Evolutionary conservation across 2,113 vertebrate genomes (phyloP), one percentile per base, ranked within the genome.

Genomic region (Genyomyrus donnyi): DNA sequence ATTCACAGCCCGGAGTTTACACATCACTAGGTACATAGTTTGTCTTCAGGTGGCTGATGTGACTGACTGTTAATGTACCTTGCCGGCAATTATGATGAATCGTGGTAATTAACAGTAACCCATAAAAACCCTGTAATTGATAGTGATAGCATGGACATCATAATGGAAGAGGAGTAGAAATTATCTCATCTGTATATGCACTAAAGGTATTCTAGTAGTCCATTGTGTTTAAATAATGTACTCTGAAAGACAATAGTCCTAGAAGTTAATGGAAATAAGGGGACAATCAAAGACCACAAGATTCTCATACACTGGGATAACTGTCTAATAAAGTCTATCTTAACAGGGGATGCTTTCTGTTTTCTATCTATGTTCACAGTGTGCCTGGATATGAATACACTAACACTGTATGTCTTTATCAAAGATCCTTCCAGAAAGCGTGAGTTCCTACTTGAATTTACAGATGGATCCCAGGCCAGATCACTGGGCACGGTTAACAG

Each of bases 1-100:
- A 93, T 95, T 93, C 94, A 94, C 92, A 93, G 95, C 91, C 92
- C 93, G 93, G 94, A 93, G 90, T 91, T 90, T 93, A 95, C 93
- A 91, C 92, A 92, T 70, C 24, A 85, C 66, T 89, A 90, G 80
- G 66, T 85, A 89, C 88, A 91, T 90, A 88, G 87, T 91, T 88
- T 91, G 9, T 77, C 87, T 91, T 89, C 85, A 87, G 24, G 49
- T 10, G 85, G 15, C 89, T 49, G 90, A 89, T 88, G 45, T 90
- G 24, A 89, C 94, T 89, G 91, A 93, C 94, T 89, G 95, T 94
- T 94, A 95, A 93, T 94, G 90, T 92, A 93, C 95, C 94, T 94
- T 96, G 94, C 92, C 95, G 94, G 95, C 95, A 95, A 91, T 96
- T 96, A 91, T 96, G 95, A 97, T 96, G 95, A 96, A 97, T 96